Evolutionary conservation across 2,888 invertebrate species (phyloP).

Genomic region (Tenodera sinensis): DNA sequence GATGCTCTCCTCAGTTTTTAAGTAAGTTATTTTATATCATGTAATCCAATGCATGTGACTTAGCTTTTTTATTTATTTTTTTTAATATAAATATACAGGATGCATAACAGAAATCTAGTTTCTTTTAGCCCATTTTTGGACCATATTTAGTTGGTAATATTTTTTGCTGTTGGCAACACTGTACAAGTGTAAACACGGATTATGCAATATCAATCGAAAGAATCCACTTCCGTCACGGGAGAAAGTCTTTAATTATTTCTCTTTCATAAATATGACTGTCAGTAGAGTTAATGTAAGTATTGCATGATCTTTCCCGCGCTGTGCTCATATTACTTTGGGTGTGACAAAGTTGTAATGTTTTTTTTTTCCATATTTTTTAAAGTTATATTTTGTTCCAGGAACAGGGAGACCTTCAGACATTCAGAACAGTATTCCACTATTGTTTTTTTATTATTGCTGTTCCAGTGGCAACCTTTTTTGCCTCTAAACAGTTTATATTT

Average conservation of each 20-base stretch:
- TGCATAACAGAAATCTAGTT: no score
- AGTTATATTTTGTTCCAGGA: not conserved
- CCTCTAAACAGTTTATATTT: not conserved
- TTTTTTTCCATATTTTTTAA: not conserved
- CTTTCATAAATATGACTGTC: not conserved
- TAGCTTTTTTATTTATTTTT: no score
- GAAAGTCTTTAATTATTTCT: not conserved
- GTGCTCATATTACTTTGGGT: not conserved
- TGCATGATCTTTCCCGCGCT: not conserved
- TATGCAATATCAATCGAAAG: no score
- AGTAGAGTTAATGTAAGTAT: not conserved
- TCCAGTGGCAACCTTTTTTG: constrained; percentile 9
- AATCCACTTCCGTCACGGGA: not conserved
- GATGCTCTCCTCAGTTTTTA: no score
- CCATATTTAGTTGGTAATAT: no score
- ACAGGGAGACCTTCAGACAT: constrained; percentile 1
- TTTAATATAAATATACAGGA: no score
- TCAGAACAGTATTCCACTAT: constrained; percentile 10
- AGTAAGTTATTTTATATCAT: no score
- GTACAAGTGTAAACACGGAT: no score
- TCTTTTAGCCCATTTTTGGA: no score
- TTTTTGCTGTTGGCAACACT: no score
- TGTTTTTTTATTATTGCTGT: not conserved
- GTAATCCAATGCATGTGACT: no score
- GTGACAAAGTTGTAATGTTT: no score